phyloP scores from a whole-genome alignment of 2,797 vertebrate species.

The Echeneis naucrates region DNA sequence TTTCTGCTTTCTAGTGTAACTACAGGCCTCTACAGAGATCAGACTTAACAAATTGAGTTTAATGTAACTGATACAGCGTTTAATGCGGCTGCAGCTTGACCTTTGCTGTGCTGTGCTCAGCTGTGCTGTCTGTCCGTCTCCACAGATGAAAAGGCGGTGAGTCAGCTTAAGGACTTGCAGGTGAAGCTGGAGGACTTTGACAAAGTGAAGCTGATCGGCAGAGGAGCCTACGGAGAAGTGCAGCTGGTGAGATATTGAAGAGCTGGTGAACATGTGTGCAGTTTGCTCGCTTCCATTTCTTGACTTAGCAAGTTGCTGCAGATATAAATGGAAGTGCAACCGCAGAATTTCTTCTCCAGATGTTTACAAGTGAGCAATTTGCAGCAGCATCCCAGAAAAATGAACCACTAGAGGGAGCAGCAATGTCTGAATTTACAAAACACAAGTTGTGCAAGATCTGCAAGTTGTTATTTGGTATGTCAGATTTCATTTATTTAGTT shows the following conservation, averaged over 20 bases:
- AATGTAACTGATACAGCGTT: background rate
- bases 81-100: slow-evolving; percentile 13
- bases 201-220: slow-evolving; percentile 95
- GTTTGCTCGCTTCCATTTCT: background rate
- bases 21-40: background rate
- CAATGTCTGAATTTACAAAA: slow-evolving; percentile 23
- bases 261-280: background rate
- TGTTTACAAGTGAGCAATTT: slow-evolving; percentile 1
- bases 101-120: slow-evolving; percentile 13
- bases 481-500: background rate
- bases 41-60: background rate
- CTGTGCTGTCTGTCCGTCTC: slow-evolving; percentile 8
- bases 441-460: background rate
- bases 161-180: slow-evolving; percentile 91
- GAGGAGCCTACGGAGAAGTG: slow-evolving; percentile 97
- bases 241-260: slow-evolving; percentile 90
- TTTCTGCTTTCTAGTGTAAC: background rate
- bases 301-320: background rate
- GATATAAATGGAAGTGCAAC: background rate
- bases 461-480: slow-evolving; percentile 7
- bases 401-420: slow-evolving; percentile 68
- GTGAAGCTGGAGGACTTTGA: slow-evolving; percentile 97
- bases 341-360: background rate
- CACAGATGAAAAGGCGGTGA: slow-evolving; percentile 93
- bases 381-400: background rate